These are phyloP conservation scores for Muscicapa striata DNA, from an alignment of 2,797 vertebrate genomes.

Conservation along the genomic window DNA sequence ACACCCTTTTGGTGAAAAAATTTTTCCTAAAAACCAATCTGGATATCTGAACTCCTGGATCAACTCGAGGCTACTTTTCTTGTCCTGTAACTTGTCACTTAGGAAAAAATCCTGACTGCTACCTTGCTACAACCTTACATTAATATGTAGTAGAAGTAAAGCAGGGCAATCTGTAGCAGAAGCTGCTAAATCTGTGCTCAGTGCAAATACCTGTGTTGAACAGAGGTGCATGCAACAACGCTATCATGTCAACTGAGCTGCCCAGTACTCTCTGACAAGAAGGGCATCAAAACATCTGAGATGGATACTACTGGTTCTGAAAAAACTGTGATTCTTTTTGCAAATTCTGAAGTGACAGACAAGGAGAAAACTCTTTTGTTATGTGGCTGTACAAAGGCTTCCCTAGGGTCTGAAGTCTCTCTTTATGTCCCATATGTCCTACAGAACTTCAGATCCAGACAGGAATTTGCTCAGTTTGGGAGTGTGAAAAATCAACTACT, in stretches of 20 bases:
- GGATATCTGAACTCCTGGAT: neutral
- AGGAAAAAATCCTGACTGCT: neutral
- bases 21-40: neutral
- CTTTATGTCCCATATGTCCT: neutral
- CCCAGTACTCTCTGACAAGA: neutral
- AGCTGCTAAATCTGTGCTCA: neutral
- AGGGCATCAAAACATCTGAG: neutral
- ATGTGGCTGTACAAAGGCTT: neutral
- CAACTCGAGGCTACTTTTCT: neutral
- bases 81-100: neutral
- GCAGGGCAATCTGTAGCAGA: neutral
- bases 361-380: neutral
- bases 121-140: neutral
- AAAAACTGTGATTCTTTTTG: neutral
- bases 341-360: neutral
- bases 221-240: neutral
- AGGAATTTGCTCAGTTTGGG: neutral
- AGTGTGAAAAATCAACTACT: fast-evolving
- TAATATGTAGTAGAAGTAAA: neutral
- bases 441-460: neutral
- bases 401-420: neutral
- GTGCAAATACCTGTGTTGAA: neutral
- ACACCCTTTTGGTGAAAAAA: neutral
- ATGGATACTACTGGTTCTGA: neutral
- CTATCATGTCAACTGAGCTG: neutral